Conservation (phyloP, 1,140 invertebrate species). For the Drosophila saltans region DNA sequence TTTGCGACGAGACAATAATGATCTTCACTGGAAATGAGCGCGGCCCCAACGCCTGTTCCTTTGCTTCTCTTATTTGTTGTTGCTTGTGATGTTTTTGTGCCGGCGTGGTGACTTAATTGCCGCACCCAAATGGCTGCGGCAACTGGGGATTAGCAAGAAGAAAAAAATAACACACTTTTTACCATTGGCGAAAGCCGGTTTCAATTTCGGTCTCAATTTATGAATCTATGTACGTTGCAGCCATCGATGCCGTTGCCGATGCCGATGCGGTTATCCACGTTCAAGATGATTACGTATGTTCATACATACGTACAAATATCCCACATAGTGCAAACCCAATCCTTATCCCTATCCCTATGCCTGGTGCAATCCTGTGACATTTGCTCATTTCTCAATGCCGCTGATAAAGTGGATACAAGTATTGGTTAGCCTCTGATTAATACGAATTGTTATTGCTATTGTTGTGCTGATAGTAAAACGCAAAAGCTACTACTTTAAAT, state of each 20-base stretch:
- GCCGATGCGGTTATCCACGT: neutral
- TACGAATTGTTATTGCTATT: constrained; percentile 35
- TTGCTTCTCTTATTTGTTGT: neutral
- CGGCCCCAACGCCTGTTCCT: constrained; percentile 16
- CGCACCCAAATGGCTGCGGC: constrained; percentile 63
- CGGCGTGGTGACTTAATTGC: constrained; percentile 72
- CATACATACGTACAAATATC: no score
- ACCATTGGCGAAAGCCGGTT: constrained; percentile 43
- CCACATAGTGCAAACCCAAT: no score
- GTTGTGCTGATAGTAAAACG: constrained; percentile 25
- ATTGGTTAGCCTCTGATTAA: constrained; percentile 52
- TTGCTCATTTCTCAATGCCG: constrained; percentile 55
- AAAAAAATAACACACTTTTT: constrained; percentile 43
- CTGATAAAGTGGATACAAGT: constrained; percentile 53
- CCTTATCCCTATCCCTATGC: neutral
- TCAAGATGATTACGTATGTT: no score
- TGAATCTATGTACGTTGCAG: constrained; percentile 6
- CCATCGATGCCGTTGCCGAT: constrained; percentile 38
- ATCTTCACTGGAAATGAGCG: constrained; percentile 73
- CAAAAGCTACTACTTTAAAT: neutral
- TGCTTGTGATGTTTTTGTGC: constrained; percentile 18
- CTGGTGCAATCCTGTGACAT: constrained; percentile 34
- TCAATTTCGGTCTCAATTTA: constrained; percentile 20
- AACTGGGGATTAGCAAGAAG: constrained; percentile 58
- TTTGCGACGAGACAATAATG: constrained; percentile 77